Conservation (phyloP, 2,888 invertebrate species). For the Acronicta leporina region DNA sequence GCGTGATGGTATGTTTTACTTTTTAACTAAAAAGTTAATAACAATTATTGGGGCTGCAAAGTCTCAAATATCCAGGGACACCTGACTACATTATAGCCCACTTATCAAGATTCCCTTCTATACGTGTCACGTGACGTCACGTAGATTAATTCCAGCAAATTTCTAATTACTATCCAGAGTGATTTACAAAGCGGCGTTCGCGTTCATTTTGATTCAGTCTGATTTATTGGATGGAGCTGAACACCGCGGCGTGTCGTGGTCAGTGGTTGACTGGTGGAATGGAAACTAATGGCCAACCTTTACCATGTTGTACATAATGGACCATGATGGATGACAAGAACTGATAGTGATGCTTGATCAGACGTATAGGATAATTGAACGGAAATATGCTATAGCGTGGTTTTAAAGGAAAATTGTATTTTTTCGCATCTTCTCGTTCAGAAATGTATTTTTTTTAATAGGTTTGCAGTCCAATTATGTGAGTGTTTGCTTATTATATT, state of each 20-base stretch:
- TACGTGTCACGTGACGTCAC: slow-evolving; percentile 27
- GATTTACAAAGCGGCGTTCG: slow-evolving; percentile 50
- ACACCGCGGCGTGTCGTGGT: slow-evolving; percentile 28
- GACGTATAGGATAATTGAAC: no score
- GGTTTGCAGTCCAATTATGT: no score
- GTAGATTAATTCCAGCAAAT: slow-evolving; percentile 49
- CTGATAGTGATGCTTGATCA: slow-evolving; percentile 7
- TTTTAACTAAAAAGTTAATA: no score
- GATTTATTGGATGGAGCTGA: slow-evolving; percentile 41
- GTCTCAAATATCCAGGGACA: slow-evolving; percentile 27
- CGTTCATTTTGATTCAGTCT: slow-evolving; percentile 49
- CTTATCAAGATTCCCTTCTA: slow-evolving; percentile 26
- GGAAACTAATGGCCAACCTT: slow-evolving; percentile 34
- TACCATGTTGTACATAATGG: slow-evolving; percentile 34
- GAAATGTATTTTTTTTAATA: no score
- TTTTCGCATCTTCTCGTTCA: no score
- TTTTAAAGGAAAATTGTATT: no score
- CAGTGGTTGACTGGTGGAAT: slow-evolving; percentile 23
- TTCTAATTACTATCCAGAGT: slow-evolving; percentile 51
- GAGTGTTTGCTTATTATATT: no score
- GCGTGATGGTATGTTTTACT: no score
- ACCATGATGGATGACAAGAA: slow-evolving; percentile 20
- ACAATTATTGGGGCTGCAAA: no score
- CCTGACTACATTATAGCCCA: slow-evolving; percentile 23
- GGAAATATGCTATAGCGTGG: no score